Evolutionary conservation across 2,888 invertebrate species (phyloP).

Genomic region (Tolmerus cingulatus): DNA sequence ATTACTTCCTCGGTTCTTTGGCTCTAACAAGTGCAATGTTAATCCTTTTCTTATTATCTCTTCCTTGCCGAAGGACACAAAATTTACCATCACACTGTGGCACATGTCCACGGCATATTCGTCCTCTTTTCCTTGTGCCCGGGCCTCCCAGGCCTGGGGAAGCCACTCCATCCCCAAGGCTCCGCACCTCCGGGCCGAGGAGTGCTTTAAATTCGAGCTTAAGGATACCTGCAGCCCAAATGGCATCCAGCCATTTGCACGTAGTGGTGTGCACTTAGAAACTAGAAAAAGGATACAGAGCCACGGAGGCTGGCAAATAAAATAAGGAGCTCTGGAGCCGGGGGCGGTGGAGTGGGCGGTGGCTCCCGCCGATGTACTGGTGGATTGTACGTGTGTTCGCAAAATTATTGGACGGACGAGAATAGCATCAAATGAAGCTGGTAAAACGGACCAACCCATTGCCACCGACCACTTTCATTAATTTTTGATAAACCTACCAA

Average conservation of each 20-base stretch:
- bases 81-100: constrained; percentile 9
- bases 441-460: constrained; percentile 38
- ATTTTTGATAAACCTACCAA: constrained; percentile 40
- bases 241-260: constrained; percentile 32
- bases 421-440: constrained; percentile 39
- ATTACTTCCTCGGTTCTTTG: constrained; percentile 38
- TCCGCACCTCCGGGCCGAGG: neutral
- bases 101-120: constrained; percentile 15
- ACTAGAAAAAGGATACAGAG: constrained; percentile 30
- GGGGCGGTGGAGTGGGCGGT: neutral
- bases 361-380: neutral
- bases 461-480: constrained; percentile 38
- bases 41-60: constrained; percentile 41
- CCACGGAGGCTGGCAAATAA: neutral
- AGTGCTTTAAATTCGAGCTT: constrained; percentile 1
- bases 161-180: neutral
- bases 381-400: constrained; percentile 23
- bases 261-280: constrained; percentile 39
- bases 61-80: constrained; percentile 19
- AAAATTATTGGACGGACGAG: constrained; percentile 42
- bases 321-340: neutral
- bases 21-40: constrained; percentile 35
- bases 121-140: neutral
- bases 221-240: constrained; percentile 33
- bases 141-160: neutral